Evolutionary conservation across 2,888 invertebrate species (phyloP).

Genomic region (Limnephilus lunatus): DNA sequence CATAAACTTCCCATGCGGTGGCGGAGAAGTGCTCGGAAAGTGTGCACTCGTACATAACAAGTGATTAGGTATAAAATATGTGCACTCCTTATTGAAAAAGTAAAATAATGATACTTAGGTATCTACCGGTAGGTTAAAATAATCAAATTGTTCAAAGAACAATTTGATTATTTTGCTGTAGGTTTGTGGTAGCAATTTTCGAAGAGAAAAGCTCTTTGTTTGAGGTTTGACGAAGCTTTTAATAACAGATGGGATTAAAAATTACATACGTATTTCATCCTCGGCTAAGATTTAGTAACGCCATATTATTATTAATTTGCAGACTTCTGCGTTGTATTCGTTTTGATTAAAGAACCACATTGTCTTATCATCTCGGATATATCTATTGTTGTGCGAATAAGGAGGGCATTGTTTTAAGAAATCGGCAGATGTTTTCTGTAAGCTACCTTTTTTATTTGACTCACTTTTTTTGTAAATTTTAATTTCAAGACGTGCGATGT

Average conservation of each 20-base stretch:
- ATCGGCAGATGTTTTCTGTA: slow-evolving; percentile 24
- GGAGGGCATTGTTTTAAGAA: not conserved
- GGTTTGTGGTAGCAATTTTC: not conserved
- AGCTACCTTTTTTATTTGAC: not conserved
- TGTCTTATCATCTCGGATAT: slow-evolving; percentile 10
- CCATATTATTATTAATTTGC: slow-evolving; percentile 26
- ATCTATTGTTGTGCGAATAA: not conserved
- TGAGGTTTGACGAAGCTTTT: not conserved
- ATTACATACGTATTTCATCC: slow-evolving; percentile 15
- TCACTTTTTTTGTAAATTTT: not conserved
- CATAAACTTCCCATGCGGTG: too few species aligned
- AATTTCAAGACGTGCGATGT: not conserved
- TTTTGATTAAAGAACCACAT: slow-evolving; percentile 32
- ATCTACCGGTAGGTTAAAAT: not conserved
- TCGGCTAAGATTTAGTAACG: slow-evolving; percentile 20
- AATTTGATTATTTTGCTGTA: not conserved
- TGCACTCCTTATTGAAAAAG: not conserved
- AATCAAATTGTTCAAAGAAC: too few species aligned
- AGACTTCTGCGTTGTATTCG: not conserved
- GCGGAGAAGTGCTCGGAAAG: too few species aligned
- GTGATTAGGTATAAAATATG: too few species aligned
- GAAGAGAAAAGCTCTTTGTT: not conserved
- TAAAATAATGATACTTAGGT: not conserved
- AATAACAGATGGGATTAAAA: slow-evolving; percentile 6
- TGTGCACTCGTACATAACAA: too few species aligned